These are phyloP conservation scores for Microtus oregoni DNA, from an alignment of 2,113 vertebrate genomes.

Conservation along the genomic window DNA sequence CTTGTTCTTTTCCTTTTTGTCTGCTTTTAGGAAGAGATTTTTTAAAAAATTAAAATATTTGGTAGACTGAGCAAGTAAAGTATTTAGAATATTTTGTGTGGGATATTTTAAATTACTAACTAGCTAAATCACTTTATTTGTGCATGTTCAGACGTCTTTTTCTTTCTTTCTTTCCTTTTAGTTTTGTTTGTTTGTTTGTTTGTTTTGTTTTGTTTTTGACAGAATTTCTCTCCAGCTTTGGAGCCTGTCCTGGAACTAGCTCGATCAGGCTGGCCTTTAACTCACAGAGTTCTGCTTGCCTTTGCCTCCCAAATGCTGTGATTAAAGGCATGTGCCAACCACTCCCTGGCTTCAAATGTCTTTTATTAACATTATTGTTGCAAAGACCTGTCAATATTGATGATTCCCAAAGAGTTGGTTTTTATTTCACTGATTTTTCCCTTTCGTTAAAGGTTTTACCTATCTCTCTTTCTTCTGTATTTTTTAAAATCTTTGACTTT, in stretches of 20 bases:
- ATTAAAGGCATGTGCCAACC: too few relatives aligned
- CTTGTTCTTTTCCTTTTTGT: neutral
- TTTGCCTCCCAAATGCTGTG: too few relatives aligned
- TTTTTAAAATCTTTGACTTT: neutral
- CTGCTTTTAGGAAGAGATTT: neutral
- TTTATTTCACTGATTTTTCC: neutral
- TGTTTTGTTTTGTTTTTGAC: too few relatives aligned
- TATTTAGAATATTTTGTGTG: neutral
- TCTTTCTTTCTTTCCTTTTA: too few relatives aligned
- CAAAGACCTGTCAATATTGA: neutral
- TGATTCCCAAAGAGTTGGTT: neutral
- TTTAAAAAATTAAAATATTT: neutral
- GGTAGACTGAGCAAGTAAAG: neutral
- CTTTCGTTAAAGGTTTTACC: fast-evolving
- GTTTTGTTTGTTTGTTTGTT: too few relatives aligned
- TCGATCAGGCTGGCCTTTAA: too few relatives aligned
- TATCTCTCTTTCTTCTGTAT: neutral
- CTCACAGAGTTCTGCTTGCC: too few relatives aligned
- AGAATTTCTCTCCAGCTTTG: too few relatives aligned
- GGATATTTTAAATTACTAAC: neutral
- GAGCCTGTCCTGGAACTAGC: too few relatives aligned
- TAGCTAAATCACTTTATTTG: neutral
- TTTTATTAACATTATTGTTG: neutral
- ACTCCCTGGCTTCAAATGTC: too few relatives aligned
- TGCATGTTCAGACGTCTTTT: neutral